These are phyloP conservation scores for Lochmaea capreae DNA, from an alignment of 2,888 invertebrate species.

Conservation along the genomic window DNA sequence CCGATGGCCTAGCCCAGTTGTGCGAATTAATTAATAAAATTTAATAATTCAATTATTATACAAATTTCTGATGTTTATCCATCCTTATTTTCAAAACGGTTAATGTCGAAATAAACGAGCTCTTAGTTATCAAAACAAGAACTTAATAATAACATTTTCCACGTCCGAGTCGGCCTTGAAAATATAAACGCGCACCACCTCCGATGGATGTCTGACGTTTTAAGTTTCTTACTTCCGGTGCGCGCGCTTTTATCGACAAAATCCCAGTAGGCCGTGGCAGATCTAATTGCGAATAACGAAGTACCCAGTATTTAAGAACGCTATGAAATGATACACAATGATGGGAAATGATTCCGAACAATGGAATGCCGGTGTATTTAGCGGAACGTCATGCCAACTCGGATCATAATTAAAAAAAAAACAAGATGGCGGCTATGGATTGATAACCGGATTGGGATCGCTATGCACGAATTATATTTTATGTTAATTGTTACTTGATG, in stretches of 20 bases:
- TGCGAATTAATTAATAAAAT: too few species aligned
- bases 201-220: not conserved
- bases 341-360: constrained; percentile 33
- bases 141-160: not conserved
- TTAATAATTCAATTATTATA: too few species aligned
- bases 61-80: too few species aligned
- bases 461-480: not conserved
- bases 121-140: not conserved
- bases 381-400: constrained; percentile 25
- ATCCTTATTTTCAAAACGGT: not conserved
- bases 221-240: constrained; percentile 29
- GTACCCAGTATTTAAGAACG: constrained; percentile 35
- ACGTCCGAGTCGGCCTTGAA: not conserved
- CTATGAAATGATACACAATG: constrained; percentile 29
- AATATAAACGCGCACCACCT: not conserved
- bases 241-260: constrained; percentile 20
- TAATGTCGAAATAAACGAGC: constrained; percentile 2
- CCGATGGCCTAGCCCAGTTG: too few species aligned
- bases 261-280: constrained; percentile 36
- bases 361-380: constrained; percentile 22
- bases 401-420: constrained; percentile 14
- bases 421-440: constrained; percentile 13
- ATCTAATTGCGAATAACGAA: constrained; percentile 44
- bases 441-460: constrained; percentile 1
- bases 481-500: not conserved